A percentile compares a stretch with the other conserved stretches of the same genome.
Conservation (phyloP, 2,113 vertebrate genomes). For the Scolopax mira region DNA sequence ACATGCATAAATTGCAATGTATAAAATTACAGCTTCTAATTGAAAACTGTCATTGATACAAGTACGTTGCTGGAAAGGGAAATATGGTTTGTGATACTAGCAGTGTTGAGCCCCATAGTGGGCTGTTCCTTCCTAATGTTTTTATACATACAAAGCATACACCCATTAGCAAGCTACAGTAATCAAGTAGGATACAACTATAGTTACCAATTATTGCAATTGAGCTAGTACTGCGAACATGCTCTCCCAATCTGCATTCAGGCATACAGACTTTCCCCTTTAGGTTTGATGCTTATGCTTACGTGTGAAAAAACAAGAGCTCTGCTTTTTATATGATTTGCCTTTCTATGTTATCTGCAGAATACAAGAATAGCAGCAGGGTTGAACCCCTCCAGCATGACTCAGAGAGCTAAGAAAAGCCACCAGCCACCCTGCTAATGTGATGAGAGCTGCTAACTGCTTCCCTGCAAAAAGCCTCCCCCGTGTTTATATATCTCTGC, state of each 20-base stretch:
- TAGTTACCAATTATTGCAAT: background rate
- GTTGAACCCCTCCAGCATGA: background rate
- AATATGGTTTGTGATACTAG: background rate
- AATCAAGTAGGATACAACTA: background rate
- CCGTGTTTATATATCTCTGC: background rate
- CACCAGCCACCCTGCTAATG: background rate
- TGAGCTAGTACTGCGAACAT: background rate
- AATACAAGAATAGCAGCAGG: background rate
- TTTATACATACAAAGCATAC: background rate
- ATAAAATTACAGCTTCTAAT: constrained; percentile 18
- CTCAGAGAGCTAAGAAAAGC: background rate
- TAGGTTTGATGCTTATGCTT: background rate
- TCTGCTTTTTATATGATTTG: background rate
- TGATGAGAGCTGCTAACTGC: background rate
- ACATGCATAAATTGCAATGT: background rate
- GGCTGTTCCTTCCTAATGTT: background rate
- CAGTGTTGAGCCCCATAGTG: background rate
- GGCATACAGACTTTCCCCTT: background rate
- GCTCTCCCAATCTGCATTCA: background rate
- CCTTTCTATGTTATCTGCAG: background rate
- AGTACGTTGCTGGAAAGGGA: background rate
- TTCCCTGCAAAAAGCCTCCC: background rate
- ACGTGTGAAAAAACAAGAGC: background rate
- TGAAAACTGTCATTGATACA: background rate
- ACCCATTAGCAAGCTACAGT: background rate